A percentile compares a stretch with the other conserved stretches of the same genome.
Evolutionary conservation across 2,888 invertebrate species (phyloP).

Genomic region (Strigamia crassipes): DNA sequence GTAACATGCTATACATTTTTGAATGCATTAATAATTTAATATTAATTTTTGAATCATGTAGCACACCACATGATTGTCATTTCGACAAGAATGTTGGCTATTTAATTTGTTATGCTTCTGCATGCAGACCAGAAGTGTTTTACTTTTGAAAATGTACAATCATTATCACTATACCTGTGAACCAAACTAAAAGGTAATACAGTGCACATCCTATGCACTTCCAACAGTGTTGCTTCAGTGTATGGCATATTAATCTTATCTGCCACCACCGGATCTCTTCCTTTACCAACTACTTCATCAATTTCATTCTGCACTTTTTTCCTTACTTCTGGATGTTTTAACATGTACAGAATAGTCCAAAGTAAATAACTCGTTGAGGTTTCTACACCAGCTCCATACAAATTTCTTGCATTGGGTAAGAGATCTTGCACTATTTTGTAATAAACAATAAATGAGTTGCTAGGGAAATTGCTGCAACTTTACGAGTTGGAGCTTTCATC

Average conservation of each 20-base stretch:
- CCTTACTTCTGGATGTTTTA: background rate
- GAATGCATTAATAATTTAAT: no score
- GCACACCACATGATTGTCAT: no score
- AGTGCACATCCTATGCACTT: background rate
- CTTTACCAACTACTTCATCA: constrained; percentile 12
- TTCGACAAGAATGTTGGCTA: background rate
- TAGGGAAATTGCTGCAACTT: background rate
- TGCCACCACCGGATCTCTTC: background rate
- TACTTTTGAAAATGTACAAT: no score
- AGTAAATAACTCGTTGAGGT: background rate
- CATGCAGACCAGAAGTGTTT: no score
- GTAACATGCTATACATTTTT: no score
- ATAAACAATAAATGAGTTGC: background rate
- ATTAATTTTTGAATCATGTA: no score
- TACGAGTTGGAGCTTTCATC: no score
- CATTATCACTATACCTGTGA: background rate
- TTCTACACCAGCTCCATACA: background rate
- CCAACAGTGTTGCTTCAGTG: constrained; percentile 23
- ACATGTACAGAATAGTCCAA: background rate
- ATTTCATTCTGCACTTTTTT: background rate
- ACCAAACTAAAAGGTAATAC: background rate
- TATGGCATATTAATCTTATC: constrained; percentile 18
- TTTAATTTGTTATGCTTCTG: no score
- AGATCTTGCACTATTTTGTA: background rate
- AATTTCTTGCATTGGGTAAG: background rate